Percentiles rank a stretch among this genome's conserved stretches.
These are phyloP conservation scores for Potamilus streckersoni DNA, from an alignment of 1,140 invertebrate genomes.

Conservation along the genomic window DNA sequence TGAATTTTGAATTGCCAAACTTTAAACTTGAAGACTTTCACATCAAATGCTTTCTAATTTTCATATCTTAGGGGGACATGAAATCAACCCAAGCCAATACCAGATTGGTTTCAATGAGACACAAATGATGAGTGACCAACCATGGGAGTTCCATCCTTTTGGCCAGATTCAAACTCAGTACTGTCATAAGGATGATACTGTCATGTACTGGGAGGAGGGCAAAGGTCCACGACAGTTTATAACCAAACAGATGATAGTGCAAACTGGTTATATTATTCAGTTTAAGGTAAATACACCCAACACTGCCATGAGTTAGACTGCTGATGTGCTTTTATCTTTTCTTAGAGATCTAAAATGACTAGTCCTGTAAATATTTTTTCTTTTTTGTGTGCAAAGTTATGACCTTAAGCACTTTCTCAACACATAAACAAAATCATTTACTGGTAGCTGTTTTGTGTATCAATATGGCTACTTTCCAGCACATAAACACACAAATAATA, in stretches of 20 bases:
- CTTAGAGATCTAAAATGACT: too few species aligned
- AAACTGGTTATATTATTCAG: constrained; percentile 64
- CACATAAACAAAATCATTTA: too few species aligned
- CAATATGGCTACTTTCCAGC: too few species aligned
- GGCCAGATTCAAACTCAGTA: constrained; percentile 51
- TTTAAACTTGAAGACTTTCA: not conserved
- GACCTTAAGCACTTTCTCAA: too few species aligned
- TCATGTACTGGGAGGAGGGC: constrained; percentile 55
- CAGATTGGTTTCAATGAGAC: constrained; percentile 63
- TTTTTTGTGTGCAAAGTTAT: too few species aligned
- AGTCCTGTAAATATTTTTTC: too few species aligned
- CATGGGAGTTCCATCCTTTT: constrained; percentile 66
- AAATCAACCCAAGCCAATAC: constrained; percentile 67
- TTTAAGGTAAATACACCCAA: constrained; percentile 55
- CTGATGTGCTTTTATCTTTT: too few species aligned
- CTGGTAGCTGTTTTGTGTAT: too few species aligned
- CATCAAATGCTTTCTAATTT: not conserved
- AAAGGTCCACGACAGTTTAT: constrained; percentile 62
- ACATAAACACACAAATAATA: too few species aligned
- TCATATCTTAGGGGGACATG: constrained; percentile 56
- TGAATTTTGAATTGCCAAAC: too few species aligned
- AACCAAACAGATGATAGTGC: constrained; percentile 67
- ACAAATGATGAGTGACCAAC: constrained; percentile 22
- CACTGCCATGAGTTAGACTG: too few species aligned
- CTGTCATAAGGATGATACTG: constrained; percentile 40